Evolutionary conservation across 2,113 vertebrate genomes (phyloP).

Genomic region (Ptyas mucosa): DNA sequence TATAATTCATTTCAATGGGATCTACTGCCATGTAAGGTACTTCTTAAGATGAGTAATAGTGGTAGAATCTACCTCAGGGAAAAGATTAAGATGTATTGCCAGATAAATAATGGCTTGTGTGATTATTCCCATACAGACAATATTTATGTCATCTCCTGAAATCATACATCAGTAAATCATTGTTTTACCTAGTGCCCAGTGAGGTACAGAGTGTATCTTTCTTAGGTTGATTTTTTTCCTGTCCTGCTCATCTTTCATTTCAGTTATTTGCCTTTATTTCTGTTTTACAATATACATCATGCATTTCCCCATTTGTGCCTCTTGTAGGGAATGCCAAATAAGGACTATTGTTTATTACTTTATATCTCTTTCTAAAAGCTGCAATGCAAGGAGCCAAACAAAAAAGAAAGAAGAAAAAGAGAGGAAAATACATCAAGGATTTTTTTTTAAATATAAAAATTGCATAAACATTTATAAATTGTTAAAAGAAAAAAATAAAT

Average conservation of each 20-base stretch:
- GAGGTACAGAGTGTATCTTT: not conserved
- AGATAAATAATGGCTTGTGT: not conserved
- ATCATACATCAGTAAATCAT: not conserved
- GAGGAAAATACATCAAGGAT: not conserved
- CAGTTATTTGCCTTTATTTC: not conserved
- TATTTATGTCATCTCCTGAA: not conserved
- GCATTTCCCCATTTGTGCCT: not conserved
- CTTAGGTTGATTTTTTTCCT: not conserved
- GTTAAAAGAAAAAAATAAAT: not conserved
- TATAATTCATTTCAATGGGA: constrained; percentile 24
- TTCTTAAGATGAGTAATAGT: constrained; percentile 5
- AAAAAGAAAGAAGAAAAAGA: not conserved
- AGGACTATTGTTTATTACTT: not conserved
- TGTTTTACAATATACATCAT: not conserved
- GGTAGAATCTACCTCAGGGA: not conserved
- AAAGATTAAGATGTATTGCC: constrained; percentile 10
- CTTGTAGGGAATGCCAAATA: not conserved
- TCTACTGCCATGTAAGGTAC: constrained; percentile 10
- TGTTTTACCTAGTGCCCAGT: not conserved
- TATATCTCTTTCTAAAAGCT: not conserved
- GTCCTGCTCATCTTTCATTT: not conserved
- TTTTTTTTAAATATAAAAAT: not conserved
- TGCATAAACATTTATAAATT: not conserved
- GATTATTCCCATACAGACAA: not conserved
- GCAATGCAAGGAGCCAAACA: not conserved